Base-by-base conservation (phyloP, 1,140 invertebrate species). In the Penaeus japonicus region DNA sequence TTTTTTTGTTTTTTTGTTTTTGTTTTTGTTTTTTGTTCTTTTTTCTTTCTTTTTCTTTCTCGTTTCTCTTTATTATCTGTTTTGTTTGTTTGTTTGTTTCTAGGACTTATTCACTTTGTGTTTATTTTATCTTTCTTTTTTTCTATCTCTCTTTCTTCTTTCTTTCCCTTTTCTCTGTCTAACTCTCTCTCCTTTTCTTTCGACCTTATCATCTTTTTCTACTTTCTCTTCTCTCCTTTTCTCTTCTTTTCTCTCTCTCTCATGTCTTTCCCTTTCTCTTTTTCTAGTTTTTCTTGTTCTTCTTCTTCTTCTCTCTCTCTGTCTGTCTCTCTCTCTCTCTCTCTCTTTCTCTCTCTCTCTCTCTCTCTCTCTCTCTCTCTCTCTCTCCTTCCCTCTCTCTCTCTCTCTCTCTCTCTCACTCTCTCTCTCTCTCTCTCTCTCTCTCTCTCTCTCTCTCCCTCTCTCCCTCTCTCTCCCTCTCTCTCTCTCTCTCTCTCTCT, bases 261-360 rank as follows among this genome's bases (percentile, higher is more conserved):
- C 57, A 15, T 59, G 15, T n/a, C n/a, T n/a, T 59, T 59, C 57
- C 57, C n/a, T n/a, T 15, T 59, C 57, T n/a, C n/a, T n/a, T n/a
- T 59, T n/a, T n/a, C n/a, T n/a, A 17, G 15, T n/a, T n/a, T 59
- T n/a, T 15, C 18, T 24, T 17, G 3, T 15, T 53, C 22, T 53
- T 53, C 54, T 15, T 80, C 39, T 20, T 24, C 54, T 54, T 53
- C 39, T 27, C 47, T 7, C n/a, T 27, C n/a, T 27, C 75, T 78
- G 22, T 24, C 75, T 78, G 22, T 32, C n/a, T 78, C 75, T 22
- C n/a, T 27, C n/a, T 78, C 32, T 24, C 77, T 20, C 39, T 79
- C 79, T 80, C 39, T 27, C 39, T 59, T n/a, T 53, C 53, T 81
- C n/a, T 81, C 47, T 81, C 79, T 55, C 54, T 55, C 47, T 81